phyloP scores from a whole-genome alignment of 2,797 vertebrate species.

The Allobates femoralis region DNA sequence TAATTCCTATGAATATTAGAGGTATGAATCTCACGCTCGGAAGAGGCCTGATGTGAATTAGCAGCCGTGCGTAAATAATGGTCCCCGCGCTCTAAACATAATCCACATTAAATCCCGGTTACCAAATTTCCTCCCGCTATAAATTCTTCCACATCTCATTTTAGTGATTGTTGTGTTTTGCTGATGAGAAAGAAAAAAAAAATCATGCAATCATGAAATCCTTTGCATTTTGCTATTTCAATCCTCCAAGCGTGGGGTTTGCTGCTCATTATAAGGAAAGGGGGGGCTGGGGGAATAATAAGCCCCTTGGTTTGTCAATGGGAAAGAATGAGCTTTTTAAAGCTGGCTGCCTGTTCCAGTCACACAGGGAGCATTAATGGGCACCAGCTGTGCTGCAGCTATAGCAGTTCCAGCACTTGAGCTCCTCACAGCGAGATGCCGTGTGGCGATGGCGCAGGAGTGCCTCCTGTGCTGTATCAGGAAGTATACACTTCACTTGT shows the following conservation, averaged over 20 bases:
- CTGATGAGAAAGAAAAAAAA: conserved; percentile 54
- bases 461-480: conserved; percentile 72
- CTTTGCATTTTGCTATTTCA: conserved; percentile 56
- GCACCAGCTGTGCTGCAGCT: conserved; percentile 74
- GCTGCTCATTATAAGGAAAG: conserved; percentile 61
- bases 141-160: conserved; percentile 56
- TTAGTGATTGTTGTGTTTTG: conserved; percentile 60
- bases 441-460: conserved; percentile 71
- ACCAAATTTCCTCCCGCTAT: conserved; percentile 43
- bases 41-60: conserved; percentile 29
- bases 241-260: conserved; percentile 51
- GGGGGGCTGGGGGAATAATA: conserved; percentile 55
- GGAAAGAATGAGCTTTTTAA: conserved; percentile 67
- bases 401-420: conserved; percentile 70
- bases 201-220: conserved; percentile 55
- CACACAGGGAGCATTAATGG: conserved; percentile 71
- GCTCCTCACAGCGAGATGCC: conserved; percentile 69
- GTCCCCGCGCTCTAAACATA: conserved; percentile 13
- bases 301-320: conserved; percentile 65
- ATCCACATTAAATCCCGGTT: conserved; percentile 47
- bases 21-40: conserved; percentile 31
- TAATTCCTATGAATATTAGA: conserved; percentile 33
- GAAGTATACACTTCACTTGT: conserved; percentile 73
- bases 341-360: conserved; percentile 66
- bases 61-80: conserved; percentile 23